A percentile compares a stretch with the other conserved stretches of the same genome.
phyloP scores from a whole-genome alignment of 2,113 vertebrate genomes.

The Protobothrops flavoviridis region DNA sequence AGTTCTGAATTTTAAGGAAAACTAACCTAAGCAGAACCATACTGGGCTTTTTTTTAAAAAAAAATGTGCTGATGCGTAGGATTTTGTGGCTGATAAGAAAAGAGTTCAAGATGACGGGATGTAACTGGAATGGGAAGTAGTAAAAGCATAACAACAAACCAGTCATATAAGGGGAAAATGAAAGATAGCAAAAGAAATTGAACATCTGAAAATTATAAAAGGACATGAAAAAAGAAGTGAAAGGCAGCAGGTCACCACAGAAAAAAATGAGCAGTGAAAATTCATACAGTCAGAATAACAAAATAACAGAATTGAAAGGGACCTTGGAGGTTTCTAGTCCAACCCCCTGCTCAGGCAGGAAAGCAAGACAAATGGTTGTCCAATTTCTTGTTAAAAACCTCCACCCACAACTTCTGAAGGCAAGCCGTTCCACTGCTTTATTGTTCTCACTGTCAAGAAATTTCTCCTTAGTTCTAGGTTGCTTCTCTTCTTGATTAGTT shows the following conservation, averaged over 20 bases:
- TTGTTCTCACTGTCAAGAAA: neutral
- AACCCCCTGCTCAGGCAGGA: too few species aligned
- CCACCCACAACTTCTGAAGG: neutral
- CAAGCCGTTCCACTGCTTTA: neutral
- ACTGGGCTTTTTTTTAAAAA: neutral
- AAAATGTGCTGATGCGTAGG: neutral
- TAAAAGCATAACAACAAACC: neutral
- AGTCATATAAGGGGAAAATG: neutral
- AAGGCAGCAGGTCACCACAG: neutral
- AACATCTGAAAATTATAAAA: neutral
- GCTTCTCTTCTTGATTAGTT: neutral
- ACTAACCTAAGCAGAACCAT: neutral
- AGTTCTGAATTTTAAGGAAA: neutral
- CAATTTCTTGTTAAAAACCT: neutral
- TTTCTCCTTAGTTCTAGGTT: neutral
- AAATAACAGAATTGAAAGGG: too few species aligned
- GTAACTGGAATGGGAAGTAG: neutral
- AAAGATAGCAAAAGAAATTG: neutral
- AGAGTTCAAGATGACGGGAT: neutral
- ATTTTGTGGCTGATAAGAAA: neutral
- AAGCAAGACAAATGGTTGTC: neutral
- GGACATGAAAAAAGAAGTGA: neutral
- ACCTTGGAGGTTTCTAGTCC: too few species aligned
- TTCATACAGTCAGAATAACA: neutral
- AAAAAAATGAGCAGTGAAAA: neutral